Conservation (phyloP, 2,888 invertebrate genomes). For the Apamea crenata region DNA sequence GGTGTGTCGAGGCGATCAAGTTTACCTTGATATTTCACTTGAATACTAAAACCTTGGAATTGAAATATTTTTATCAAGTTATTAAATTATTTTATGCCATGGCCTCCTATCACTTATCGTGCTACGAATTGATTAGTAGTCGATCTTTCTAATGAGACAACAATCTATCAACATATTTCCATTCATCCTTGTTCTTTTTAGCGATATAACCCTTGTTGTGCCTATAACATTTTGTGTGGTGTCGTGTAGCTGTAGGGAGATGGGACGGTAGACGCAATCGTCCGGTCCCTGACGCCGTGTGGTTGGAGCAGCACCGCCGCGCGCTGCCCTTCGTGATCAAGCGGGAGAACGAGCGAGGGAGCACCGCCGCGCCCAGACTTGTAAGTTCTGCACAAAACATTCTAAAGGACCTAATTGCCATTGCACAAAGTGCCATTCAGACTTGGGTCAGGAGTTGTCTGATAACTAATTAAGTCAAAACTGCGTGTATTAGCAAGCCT, state of each 20-base stretch:
- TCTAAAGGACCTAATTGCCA: too few relatives aligned
- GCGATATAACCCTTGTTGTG: conserved; percentile 3
- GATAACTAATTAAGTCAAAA: neutral
- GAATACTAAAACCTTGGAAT: conserved; percentile 34
- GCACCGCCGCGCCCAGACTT: conserved; percentile 82
- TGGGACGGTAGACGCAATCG: conserved; percentile 88
- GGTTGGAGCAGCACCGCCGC: conserved; percentile 88
- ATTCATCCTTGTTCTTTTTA: conserved; percentile 21
- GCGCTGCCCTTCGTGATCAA: conserved; percentile 88
- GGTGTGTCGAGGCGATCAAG: conserved; percentile 24
- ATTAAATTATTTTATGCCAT: conserved; percentile 41
- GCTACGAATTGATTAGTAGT: conserved; percentile 33
- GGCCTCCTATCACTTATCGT: conserved; percentile 46
- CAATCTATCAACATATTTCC: conserved; percentile 25
- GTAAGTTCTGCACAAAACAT: conserved; percentile 74
- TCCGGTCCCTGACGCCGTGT: conserved; percentile 88
- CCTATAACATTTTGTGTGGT: conserved; percentile 53
- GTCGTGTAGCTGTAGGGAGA: conserved; percentile 76
- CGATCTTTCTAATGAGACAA: conserved; percentile 21
- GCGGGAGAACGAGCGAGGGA: conserved; percentile 85
- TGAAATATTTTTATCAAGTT: conserved; percentile 37
- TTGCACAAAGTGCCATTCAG: neutral
- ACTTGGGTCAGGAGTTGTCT: neutral
- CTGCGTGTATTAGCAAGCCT: neutral
- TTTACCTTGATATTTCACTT: conserved; percentile 41